Percentiles rank a stretch among this genome's conserved stretches.
Evolutionary conservation across 2,797 vertebrate genomes (phyloP).

Genomic region (Choloepus didactylus): DNA sequence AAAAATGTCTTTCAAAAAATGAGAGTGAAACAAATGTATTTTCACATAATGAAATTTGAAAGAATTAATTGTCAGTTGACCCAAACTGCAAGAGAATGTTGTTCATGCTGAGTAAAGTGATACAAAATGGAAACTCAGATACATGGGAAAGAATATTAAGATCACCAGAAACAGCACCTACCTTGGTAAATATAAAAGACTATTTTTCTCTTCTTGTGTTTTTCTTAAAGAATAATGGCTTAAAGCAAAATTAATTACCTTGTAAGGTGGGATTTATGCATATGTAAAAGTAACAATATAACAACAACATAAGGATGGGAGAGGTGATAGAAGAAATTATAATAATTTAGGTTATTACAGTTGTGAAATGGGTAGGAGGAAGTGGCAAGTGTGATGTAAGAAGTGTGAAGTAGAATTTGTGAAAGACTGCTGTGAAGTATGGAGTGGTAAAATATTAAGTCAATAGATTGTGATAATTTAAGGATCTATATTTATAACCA

Average conservation of each 20-base stretch:
- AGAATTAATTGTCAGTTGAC: neutral
- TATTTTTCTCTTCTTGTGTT: neutral
- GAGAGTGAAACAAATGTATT: neutral
- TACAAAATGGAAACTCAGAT: neutral
- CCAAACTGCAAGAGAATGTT: neutral
- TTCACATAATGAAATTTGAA: neutral
- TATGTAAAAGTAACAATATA: neutral
- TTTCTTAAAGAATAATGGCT: neutral
- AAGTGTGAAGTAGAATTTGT: neutral
- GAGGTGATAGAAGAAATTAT: neutral
- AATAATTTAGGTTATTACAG: neutral
- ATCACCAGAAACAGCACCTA: neutral
- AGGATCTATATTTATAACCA: neutral
- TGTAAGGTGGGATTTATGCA: too few species aligned
- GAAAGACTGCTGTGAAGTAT: neutral
- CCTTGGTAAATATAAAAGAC: neutral
- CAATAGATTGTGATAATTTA: neutral
- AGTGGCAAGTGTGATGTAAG: neutral
- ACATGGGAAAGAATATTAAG: neutral
- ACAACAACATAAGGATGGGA: too few species aligned
- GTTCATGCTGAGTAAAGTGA: neutral
- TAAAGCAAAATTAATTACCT: neutral
- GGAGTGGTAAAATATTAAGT: neutral
- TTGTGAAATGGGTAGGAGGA: neutral
- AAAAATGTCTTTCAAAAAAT: neutral